Percentiles rank a stretch among this genome's conserved stretches.
Evolutionary conservation across 2,888 invertebrate genomes (phyloP).

Genomic region (Netelia virgata): DNA sequence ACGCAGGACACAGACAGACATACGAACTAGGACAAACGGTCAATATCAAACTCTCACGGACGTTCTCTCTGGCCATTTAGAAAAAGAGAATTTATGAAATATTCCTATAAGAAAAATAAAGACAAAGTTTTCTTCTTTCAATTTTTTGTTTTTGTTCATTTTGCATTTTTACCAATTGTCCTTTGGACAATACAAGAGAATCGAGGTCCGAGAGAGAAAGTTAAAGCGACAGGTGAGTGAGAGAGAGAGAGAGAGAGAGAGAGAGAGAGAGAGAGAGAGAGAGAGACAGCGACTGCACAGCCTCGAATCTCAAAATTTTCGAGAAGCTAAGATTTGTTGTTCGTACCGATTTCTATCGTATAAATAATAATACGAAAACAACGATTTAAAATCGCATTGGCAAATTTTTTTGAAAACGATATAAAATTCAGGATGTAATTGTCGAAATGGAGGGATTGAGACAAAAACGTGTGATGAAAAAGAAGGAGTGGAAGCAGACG

Average conservation of each 20-base stretch:
- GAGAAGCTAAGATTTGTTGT: background rate
- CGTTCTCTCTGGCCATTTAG: slow-evolving; percentile 1
- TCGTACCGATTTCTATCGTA: background rate
- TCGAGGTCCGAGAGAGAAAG: slow-evolving; percentile 81
- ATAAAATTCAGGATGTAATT: no score
- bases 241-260: slow-evolving; percentile 78
- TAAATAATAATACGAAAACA: no score
- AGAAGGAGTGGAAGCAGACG: background rate
- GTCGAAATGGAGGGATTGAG: no score
- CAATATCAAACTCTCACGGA: slow-evolving; percentile 79
- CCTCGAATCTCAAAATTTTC: slow-evolving; percentile 22
- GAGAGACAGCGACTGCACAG: slow-evolving; percentile 70
- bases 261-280: slow-evolving; percentile 85
- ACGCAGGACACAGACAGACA: slow-evolving; percentile 78
- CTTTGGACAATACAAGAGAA: no score
- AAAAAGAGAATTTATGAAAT: slow-evolving; percentile 53
- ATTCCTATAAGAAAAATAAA: slow-evolving; percentile 60
- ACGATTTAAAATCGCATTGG: no score
- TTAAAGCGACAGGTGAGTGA: slow-evolving; percentile 85
- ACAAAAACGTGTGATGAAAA: no score
- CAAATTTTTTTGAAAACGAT: no score
- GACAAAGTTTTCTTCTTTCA: slow-evolving; percentile 30
- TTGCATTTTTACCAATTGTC: no score
- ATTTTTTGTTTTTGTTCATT: no score
- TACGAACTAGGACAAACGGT: slow-evolving; percentile 78